Percentiles rank a stretch among this genome's conserved stretches.
Evolutionary conservation across 1,140 invertebrate species (phyloP).

Genomic region (Tetraneura akinire): DNA sequence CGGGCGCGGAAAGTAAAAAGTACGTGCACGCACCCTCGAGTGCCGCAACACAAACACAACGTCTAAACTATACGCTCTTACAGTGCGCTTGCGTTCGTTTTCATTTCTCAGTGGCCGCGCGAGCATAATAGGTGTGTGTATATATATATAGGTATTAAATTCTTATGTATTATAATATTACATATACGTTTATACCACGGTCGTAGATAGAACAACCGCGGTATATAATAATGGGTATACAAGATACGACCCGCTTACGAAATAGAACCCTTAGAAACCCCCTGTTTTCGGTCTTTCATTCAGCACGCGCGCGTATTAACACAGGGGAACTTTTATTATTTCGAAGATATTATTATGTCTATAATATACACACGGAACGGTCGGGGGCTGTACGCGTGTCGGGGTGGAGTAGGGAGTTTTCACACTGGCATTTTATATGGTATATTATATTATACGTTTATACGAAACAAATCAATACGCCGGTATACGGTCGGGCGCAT

Average conservation of each 20-base stretch:
- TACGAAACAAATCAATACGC: slow-evolving; percentile 42
- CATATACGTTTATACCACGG: no score
- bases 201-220: no score
- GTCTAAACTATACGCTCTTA: neutral
- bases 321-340: slow-evolving; percentile 12
- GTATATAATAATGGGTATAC: no score
- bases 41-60: no score
- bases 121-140: no score
- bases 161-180: no score
- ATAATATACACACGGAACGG: neutral
- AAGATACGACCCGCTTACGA: no score
- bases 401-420: neutral
- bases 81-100: neutral
- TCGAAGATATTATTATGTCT: no score
- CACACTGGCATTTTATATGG: neutral
- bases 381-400: neutral
- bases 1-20: neutral
- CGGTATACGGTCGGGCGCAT: slow-evolving; percentile 18
- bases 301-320: neutral
- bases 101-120: neutral
- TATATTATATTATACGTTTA: no score
- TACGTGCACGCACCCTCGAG: neutral
- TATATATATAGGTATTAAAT: no score
- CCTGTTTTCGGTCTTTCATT: neutral
- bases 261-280: no score